Percentiles rank a stretch among this genome's conserved stretches.
phyloP scores from a whole-genome alignment of 2,888 invertebrate species.

The Dolichopus griseipennis region DNA sequence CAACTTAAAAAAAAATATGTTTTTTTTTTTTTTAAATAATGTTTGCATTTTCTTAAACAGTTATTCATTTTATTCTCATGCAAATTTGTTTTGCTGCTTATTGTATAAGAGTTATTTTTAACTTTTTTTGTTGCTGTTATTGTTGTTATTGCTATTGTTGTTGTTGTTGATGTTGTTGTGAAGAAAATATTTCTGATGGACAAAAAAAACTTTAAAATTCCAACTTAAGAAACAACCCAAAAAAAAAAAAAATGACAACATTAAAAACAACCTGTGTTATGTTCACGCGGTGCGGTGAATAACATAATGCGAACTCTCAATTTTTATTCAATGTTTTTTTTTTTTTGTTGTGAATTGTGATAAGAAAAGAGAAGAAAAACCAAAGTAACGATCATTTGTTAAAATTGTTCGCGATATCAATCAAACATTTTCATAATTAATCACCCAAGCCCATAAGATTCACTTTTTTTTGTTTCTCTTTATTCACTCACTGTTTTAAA shows the following conservation, averaged over 20 bases:
- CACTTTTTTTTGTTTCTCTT: background rate
- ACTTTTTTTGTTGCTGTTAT: no score
- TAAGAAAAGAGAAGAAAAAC: background rate
- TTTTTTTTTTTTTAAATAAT: background rate
- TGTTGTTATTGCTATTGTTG: no score
- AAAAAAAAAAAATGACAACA: background rate
- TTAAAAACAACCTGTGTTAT: background rate
- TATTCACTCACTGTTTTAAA: background rate
- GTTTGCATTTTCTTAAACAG: background rate
- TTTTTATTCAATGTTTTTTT: background rate
- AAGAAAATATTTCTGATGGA: background rate
- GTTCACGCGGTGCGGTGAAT: background rate
- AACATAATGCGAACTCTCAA: background rate
- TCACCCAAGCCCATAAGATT: conserved; percentile 4
- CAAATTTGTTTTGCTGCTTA: background rate
- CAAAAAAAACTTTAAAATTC: no score
- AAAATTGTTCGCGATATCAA: background rate
- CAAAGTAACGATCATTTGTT: background rate
- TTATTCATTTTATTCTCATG: background rate
- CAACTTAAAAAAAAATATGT: background rate
- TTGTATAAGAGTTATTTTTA: no score
- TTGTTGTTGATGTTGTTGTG: no score
- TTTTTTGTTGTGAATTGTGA: no score
- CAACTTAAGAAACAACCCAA: background rate
- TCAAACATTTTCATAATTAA: conserved; percentile 6